These are phyloP conservation scores for Hyperoplus immaculatus DNA, from an alignment of 2,797 vertebrate genomes.

Conservation along the genomic window DNA sequence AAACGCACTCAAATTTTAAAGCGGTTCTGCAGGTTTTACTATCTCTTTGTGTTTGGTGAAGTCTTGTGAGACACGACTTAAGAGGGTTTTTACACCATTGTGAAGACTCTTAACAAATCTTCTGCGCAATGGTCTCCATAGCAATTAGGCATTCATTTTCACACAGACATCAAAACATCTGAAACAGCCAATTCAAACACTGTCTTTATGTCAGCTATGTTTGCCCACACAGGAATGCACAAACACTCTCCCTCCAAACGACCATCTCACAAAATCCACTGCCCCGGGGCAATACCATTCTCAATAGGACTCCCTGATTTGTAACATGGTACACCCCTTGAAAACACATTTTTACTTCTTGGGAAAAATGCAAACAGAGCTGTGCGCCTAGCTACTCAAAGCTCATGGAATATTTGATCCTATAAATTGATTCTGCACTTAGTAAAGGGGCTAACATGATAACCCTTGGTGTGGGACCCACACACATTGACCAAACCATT, in stretches of 20 bases:
- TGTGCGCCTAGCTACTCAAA: constrained; percentile 16
- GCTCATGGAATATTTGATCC: constrained; percentile 38
- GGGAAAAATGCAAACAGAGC: constrained; percentile 38
- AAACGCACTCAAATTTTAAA: not conserved
- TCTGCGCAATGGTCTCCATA: constrained; percentile 76
- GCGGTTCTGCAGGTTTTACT: not conserved
- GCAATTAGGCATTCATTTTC: constrained; percentile 75
- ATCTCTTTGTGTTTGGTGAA: constrained; percentile 7
- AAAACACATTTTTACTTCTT: constrained; percentile 29
- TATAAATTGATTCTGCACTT: constrained; percentile 24
- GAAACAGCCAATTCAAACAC: constrained; percentile 79
- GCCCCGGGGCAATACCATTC: constrained; percentile 32
- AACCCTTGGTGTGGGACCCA: constrained; percentile 38
- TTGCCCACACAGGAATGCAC: constrained; percentile 82
- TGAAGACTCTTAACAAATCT: constrained; percentile 58
- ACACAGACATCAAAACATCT: constrained; percentile 73
- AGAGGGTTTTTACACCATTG: constrained; percentile 39
- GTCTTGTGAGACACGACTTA: constrained; percentile 25
- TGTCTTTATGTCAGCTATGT: constrained; percentile 70
- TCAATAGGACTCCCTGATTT: constrained; percentile 77
- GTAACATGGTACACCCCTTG: constrained; percentile 45
- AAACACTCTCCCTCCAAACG: constrained; percentile 77
- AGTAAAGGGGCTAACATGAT: constrained; percentile 23
- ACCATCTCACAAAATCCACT: constrained; percentile 73
- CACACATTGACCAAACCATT: constrained; percentile 18